Base-by-base conservation (phyloP, 1,140 invertebrate species). In the Eurosta solidaginis region DNA sequence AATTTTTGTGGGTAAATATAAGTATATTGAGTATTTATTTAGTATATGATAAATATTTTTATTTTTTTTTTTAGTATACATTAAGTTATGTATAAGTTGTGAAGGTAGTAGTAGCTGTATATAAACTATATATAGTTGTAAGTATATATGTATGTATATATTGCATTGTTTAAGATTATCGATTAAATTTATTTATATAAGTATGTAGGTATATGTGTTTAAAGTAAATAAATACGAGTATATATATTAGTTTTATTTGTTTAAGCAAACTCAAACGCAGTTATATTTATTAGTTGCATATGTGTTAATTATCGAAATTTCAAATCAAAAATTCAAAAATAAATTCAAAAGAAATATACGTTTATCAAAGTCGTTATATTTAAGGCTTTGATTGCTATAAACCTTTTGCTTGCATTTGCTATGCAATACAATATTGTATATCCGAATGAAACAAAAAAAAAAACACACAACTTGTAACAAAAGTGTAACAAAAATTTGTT, bases 301-400 rank as follows among this genome's bases (percentile, higher is more conserved):
- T 50, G 75, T 52, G 29, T 76, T 63, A 79, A 79, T 79, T 79
- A 79, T 79, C 78, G 78, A 79, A 79, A 79, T 79, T 79, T 79
- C 78, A 79, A 79, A 76, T 74, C 22, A 74, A 74, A 74, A 74
- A 22, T 45, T 47, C 3, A 47, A 74, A 74, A 25, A 68, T 59
- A 59, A 47, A 59, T 59, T 25, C n/a, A 20, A 59, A 59, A 27
- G n/a, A 47, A 4, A 9, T 3, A 47, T 17, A 47, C 14, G 45
- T 47, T 47, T 40, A 40, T 36, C 33, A n/a, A 36, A 33, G 9
- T 33, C 5, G 36, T 40, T 10, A 22, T 33, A 68, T 36, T 68
- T 40, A 20, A 5, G 20, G 27, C 40, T 20, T 68, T n/a, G n/a
- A n/a, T n/a, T 20, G 14, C 59, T 1, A 52, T 52, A 22, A n/a